Evolutionary conservation across 2,888 invertebrate genomes (phyloP), one percentile per base, ranked within the genome.

Genomic region (Drosophila fulvimacula): DNA sequence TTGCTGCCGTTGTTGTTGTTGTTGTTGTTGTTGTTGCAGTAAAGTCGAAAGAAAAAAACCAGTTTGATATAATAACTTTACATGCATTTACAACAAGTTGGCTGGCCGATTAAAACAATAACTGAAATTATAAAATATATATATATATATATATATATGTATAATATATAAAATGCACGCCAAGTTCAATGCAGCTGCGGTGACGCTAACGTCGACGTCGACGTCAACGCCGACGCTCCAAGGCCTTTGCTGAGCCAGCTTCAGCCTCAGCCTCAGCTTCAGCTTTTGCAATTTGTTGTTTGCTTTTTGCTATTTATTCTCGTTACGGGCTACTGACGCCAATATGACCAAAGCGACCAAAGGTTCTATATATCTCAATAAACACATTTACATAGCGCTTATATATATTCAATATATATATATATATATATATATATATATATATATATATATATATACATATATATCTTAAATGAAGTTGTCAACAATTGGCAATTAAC

Each of bases 121-220:
- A 57, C 17, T 66, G 34, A 76, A 10, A 30, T n/a, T 34, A 32
- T 48, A 30, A 10, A 17, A 10, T 32, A 11, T 48, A 17, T 17
- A 34, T 11, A 17, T 41, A 11, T 19, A 13, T 17, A 0, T 17
- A 9, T 4, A 1, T 39, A n/a, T 38, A 2, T 15, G 19, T 30
- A 5, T 30, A 13, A 19, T 10, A 11, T 52, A 24, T 24, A 24
- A 49, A 76, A 70, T 57, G 70, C 81, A 80, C 67, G 84, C 51
- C 82, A 81, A 82, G 85, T 76, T 80, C 66, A 82, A 85, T 75
- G 71, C 82, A 80, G 39, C 55, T 55, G 53, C 38, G 34, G 13
- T 39, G 24, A 13, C 51, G 49, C 10, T 19, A 19, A 15, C 49
- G 3, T 32, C 32, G 27, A 19, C 30, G 42, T 21, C n/a, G 30